Percentiles rank a stretch among this genome's conserved stretches.
phyloP scores from a whole-genome alignment of 2,888 invertebrate species.

The Eueremaeus valkanovi region DNA sequence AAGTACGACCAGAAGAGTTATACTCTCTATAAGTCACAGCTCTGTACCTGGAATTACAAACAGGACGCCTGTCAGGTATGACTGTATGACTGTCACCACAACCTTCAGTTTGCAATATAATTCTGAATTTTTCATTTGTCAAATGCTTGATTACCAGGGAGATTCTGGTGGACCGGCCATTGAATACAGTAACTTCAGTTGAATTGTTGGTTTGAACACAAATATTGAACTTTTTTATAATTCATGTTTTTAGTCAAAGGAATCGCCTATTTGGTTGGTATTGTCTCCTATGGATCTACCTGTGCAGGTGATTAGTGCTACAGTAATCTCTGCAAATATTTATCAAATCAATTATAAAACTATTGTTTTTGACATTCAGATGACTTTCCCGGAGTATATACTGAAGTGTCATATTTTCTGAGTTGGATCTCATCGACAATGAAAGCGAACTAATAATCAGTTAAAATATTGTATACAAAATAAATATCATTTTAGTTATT shows the following conservation, averaged over 20 bases:
- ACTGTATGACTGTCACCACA: not conserved
- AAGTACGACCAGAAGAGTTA: not conserved
- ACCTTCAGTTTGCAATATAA: not conserved
- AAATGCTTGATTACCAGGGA: not conserved
- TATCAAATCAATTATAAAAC: too few species aligned
- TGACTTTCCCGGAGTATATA: slow-evolving; percentile 21
- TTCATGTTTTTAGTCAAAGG: not conserved
- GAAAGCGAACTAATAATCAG: not conserved
- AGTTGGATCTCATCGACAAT: not conserved
- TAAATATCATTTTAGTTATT: not conserved
- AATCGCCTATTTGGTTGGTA: not conserved
- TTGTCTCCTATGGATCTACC: slow-evolving; percentile 12
- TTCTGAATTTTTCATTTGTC: not conserved
- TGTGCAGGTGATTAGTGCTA: not conserved
- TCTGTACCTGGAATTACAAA: slow-evolving; percentile 13
- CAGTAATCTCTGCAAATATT: not conserved
- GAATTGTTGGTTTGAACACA: not conserved
- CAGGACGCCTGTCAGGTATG: slow-evolving; percentile 14
- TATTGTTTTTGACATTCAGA: not conserved
- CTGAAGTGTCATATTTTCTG: slow-evolving; percentile 3
- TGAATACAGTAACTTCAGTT: not conserved
- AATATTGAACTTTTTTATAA: not conserved
- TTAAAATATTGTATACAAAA: not conserved
- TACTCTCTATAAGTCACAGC: not conserved
- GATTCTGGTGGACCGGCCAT: slow-evolving; percentile 20